Conservation (phyloP, 2,113 vertebrate genomes). For the Corvus cornix region DNA sequence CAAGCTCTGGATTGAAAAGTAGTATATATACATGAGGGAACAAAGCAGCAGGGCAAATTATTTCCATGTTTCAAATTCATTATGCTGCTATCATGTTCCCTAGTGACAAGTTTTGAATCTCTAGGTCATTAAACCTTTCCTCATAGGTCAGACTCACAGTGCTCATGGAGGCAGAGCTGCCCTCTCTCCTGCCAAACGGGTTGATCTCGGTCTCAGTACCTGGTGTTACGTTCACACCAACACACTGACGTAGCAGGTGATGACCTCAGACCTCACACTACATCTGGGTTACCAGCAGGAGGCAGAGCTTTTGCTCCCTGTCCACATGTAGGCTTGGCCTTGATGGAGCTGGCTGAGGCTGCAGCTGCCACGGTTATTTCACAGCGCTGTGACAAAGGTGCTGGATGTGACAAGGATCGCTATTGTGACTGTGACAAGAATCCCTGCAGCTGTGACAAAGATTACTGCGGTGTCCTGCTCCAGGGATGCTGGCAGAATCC, state of each 20-base stretch:
- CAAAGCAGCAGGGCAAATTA: neutral
- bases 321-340: fast-evolving
- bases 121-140: neutral
- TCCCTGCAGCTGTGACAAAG: neutral
- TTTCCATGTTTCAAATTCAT: neutral
- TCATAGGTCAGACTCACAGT: neutral
- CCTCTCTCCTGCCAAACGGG: fast-evolving
- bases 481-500: neutral
- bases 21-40: fast-evolving
- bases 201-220: neutral
- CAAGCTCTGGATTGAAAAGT: neutral
- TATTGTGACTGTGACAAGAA: neutral
- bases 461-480: neutral
- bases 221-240: fast-evolving
- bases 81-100: fast-evolving
- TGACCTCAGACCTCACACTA: fast-evolving
- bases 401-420: neutral
- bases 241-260: neutral
- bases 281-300: neutral
- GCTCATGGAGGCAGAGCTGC: neutral
- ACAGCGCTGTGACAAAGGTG: neutral
- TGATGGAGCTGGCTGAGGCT: neutral
- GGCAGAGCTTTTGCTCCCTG: neutral
- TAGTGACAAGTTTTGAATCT: neutral
- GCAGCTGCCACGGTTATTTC: fast-evolving